phyloP scores from a whole-genome alignment of 1,140 invertebrate species.

The Anagrus nilaparvatae region DNA sequence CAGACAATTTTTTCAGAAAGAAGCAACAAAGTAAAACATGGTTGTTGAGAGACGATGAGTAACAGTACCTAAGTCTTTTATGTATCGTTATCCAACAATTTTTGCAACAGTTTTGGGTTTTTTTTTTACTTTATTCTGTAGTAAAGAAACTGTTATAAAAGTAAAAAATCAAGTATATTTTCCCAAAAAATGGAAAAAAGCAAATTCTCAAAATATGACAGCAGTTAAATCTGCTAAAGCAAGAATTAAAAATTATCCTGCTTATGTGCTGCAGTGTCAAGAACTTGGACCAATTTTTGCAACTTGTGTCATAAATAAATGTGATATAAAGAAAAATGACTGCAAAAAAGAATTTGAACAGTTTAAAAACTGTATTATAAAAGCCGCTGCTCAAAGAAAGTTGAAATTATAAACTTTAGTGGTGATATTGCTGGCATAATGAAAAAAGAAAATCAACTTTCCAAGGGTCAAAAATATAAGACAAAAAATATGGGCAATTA shows the following conservation, averaged over 20 bases:
- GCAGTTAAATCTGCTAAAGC: conserved; percentile 62
- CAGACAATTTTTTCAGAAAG: conserved; percentile 27
- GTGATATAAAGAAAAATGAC: conserved; percentile 59
- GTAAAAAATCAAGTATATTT: not conserved
- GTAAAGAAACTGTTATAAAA: not conserved
- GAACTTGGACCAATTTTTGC: conserved; percentile 60
- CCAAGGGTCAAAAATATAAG: too few relatives aligned
- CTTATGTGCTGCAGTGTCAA: conserved; percentile 58
- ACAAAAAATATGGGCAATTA: too few relatives aligned
- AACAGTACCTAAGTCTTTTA: too few relatives aligned
- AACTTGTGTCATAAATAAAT: conserved; percentile 60
- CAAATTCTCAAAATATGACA: too few relatives aligned
- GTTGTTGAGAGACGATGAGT: conserved; percentile 1
- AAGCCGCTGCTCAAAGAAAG: conserved; percentile 54
- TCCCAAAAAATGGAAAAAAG: too few relatives aligned
- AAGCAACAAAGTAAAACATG: conserved; percentile 26
- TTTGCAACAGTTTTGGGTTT: conserved; percentile 28
- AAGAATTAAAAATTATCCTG: conserved; percentile 61
- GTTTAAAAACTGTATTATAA: conserved; percentile 59
- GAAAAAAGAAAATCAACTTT: conserved; percentile 8
- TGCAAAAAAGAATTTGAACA: conserved; percentile 65
- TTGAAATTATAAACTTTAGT: conserved; percentile 47
- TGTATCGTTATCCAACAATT: conserved; percentile 14
- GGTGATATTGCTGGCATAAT: not conserved
- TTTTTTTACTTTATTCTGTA: not conserved